phyloP scores from a whole-genome alignment of 2,113 vertebrate species.

The Paralichthys olivaceus region DNA sequence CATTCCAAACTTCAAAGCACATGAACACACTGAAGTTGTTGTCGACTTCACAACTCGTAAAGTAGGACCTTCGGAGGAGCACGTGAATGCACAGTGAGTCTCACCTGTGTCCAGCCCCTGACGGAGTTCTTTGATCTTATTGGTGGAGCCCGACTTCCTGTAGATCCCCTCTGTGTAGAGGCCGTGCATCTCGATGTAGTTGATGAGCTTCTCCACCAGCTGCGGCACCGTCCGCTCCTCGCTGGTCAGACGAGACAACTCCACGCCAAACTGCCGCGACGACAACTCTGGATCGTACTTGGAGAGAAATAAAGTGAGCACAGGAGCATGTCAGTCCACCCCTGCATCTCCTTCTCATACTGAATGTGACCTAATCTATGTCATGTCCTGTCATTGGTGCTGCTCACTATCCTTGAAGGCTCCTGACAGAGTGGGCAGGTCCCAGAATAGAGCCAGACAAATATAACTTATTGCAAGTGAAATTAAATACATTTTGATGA shows the following conservation, averaged over 20 bases:
- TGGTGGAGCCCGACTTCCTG: constrained; percentile 96
- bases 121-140: constrained; percentile 97
- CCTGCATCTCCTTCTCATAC: no score
- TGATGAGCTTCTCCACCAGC: constrained; percentile 96
- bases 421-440: no score
- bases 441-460: no score
- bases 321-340: not conserved
- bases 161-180: constrained; percentile 98
- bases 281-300: constrained; percentile 94
- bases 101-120: constrained; percentile 93
- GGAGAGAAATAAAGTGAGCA: not conserved
- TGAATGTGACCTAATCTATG: no score
- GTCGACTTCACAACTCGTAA: no score
- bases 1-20: no score
- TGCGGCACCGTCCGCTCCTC: constrained; percentile 92
- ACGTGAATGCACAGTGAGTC: not conserved
- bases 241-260: constrained; percentile 92
- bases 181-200: constrained; percentile 98
- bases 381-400: no score
- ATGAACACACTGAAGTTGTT: no score
- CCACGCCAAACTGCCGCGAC: constrained; percentile 91
- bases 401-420: no score
- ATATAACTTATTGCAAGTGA: no score
- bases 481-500: no score
- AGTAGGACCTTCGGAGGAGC: not conserved